phyloP scores from a whole-genome alignment of 1,140 invertebrate genomes.

The Cataglyphis hispanica region DNA sequence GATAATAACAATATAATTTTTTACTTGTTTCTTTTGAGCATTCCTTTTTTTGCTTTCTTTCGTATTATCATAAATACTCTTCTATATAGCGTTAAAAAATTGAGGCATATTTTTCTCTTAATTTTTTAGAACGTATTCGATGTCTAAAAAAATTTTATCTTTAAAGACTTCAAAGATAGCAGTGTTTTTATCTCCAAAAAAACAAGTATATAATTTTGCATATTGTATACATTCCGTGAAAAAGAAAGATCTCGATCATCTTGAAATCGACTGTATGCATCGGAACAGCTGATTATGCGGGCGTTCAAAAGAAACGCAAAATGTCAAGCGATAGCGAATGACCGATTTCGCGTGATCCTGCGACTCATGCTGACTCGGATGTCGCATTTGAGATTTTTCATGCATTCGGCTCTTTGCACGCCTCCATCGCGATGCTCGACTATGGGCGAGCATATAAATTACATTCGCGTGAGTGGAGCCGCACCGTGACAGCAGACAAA shows the following conservation, averaged over 20 bases:
- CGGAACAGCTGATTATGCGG: neutral
- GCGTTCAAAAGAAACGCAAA: neutral
- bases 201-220: neutral
- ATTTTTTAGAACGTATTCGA: neutral
- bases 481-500: conserved; percentile 80
- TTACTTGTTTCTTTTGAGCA: neutral
- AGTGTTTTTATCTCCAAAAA: neutral
- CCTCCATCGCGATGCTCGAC: conserved; percentile 39
- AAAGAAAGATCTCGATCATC: neutral
- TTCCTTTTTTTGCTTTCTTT: neutral
- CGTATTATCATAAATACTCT: neutral
- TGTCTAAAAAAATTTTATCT: neutral
- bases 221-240: neutral
- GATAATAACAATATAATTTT: neutral
- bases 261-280: neutral
- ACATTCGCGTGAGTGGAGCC: conserved; percentile 72
- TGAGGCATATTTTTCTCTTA: neutral
- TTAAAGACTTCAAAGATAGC: neutral
- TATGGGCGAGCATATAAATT: conserved; percentile 74
- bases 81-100: neutral
- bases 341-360: conserved; percentile 29
- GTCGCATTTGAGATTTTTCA: conserved; percentile 55
- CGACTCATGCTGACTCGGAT: conserved; percentile 54
- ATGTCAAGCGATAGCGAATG: conserved; percentile 29
- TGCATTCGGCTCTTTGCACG: conserved; percentile 7